Evolutionary conservation across 2,113 vertebrate genomes (phyloP).

Genomic region (Strix uralensis): DNA sequence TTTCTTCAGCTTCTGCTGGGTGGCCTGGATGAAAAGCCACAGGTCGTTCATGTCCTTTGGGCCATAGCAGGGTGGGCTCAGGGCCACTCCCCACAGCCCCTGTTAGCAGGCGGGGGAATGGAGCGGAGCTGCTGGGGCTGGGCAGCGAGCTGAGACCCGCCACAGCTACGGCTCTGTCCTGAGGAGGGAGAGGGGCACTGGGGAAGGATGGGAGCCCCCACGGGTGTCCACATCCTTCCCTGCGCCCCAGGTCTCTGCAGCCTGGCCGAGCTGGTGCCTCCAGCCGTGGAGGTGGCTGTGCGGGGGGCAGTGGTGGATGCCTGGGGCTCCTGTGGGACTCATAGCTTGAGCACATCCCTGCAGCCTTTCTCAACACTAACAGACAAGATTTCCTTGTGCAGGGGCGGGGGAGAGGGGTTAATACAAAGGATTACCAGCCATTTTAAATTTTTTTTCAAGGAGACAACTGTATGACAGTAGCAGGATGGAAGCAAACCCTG

Average conservation of each 20-base stretch:
- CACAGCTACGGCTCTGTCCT: fast-evolving
- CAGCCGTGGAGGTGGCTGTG: fast-evolving
- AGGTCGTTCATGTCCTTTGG: neutral
- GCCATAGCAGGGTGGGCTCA: too few species aligned
- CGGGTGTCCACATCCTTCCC: fast-evolving
- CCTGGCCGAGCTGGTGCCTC: fast-evolving
- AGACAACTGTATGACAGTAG: neutral
- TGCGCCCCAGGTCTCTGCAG: too few species aligned
- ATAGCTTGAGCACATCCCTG: neutral
- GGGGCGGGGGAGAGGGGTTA: neutral
- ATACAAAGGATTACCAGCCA: neutral
- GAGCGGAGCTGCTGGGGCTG: neutral
- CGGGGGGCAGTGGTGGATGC: fast-evolving
- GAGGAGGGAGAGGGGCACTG: neutral
- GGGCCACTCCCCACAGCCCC: fast-evolving
- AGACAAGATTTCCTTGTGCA: neutral
- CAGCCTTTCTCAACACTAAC: neutral
- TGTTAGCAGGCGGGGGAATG: fast-evolving
- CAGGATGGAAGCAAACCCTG: neutral
- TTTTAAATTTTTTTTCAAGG: neutral
- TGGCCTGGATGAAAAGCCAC: neutral
- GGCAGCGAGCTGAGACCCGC: neutral
- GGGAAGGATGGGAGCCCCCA: neutral
- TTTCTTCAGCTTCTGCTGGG: neutral
- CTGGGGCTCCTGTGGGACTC: neutral